These are phyloP conservation scores for Astropecten irregularis DNA, from an alignment of 53 echinoderm and acorn worm genomes.

Conservation along the genomic window DNA sequence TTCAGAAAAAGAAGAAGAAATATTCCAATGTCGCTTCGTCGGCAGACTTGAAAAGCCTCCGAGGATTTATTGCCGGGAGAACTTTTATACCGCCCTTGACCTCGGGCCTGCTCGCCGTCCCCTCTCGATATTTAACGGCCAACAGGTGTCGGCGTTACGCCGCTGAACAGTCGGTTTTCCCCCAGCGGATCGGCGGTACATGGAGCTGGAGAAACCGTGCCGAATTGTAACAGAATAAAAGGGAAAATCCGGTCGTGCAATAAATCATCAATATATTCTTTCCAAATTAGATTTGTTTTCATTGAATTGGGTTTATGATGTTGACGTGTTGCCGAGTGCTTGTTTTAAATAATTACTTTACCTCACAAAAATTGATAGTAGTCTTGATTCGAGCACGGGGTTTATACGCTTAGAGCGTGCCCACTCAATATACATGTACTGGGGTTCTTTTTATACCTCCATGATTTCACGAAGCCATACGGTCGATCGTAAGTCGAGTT, in stretches of 20 bases:
- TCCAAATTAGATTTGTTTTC: neutral
- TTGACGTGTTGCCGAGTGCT: too few species aligned
- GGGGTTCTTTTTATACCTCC: too few species aligned
- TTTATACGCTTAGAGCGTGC: too few species aligned
- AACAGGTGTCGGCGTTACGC: conserved; percentile 38
- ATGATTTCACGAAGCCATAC: too few species aligned
- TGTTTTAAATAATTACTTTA: too few species aligned
- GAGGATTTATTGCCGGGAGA: conserved; percentile 15
- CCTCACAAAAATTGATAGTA: too few species aligned
- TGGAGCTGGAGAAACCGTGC: neutral
- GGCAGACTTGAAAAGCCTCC: conserved; percentile 2
- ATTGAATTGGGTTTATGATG: neutral
- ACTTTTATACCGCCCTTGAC: conserved; percentile 32
- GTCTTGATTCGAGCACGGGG: too few species aligned
- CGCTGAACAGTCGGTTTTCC: neutral
- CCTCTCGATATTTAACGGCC: conserved; percentile 3
- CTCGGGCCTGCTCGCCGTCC: conserved; percentile 12
- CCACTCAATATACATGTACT: too few species aligned
- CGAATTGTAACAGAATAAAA: too few species aligned
- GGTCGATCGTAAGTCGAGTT: too few species aligned
- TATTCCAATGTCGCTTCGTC: neutral
- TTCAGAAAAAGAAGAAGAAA: too few species aligned
- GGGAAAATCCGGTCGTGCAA: too few species aligned
- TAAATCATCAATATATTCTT: neutral
- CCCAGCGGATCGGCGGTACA: conserved; percentile 6